A percentile compares a stretch with the other conserved stretches of the same genome.
These are phyloP conservation scores for Bunonema sp. DNA, from an alignment of 2,888 invertebrate genomes.

Conservation along the genomic window DNA sequence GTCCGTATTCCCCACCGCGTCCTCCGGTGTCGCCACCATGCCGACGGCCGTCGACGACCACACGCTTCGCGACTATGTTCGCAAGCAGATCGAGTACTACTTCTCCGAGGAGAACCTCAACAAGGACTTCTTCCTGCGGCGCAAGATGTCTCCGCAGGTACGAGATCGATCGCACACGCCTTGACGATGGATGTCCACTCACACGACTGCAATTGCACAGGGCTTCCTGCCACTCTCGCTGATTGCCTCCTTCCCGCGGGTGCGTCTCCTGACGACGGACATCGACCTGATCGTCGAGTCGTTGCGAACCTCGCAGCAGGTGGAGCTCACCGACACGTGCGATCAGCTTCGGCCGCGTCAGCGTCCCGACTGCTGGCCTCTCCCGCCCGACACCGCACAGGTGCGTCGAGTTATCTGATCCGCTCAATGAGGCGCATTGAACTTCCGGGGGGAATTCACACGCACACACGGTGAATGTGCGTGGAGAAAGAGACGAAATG, in stretches of 20 bases:
- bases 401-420: background rate
- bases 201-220: too few species aligned
- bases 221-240: constrained; percentile 81
- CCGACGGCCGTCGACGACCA: constrained; percentile 21
- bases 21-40: constrained; percentile 5
- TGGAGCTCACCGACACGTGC: constrained; percentile 45
- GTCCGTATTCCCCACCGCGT: constrained; percentile 12
- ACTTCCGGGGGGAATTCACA: too few species aligned
- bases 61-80: constrained; percentile 36
- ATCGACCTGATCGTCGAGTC: constrained; percentile 66
- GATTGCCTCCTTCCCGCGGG: constrained; percentile 86
- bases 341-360: constrained; percentile 49
- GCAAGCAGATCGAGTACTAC: constrained; percentile 66
- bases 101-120: constrained; percentile 88
- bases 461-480: too few species aligned
- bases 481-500: too few species aligned
- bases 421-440: background rate
- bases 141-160: constrained; percentile 88
- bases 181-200: too few species aligned
- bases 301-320: constrained; percentile 66
- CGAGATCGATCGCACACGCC: too few species aligned
- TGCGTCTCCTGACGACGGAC: constrained; percentile 71
- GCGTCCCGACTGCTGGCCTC: constrained; percentile 71
- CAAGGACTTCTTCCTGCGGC: constrained; percentile 82
- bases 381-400: constrained; percentile 34